Conservation (phyloP, 2,888 invertebrate genomes). For the Trichopoda pennipes region DNA sequence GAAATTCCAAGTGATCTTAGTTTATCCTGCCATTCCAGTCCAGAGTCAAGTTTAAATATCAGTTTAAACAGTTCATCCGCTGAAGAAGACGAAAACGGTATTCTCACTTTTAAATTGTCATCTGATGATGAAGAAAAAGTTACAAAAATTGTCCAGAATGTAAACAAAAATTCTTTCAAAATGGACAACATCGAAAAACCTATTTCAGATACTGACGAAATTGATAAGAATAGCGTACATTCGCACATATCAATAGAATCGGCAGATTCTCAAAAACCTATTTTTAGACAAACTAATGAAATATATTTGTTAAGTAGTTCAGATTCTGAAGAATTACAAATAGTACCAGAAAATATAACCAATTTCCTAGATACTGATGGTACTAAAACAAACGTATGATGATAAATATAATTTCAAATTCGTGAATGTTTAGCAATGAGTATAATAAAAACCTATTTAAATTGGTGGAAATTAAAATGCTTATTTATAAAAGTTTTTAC, state of each 20-base stretch:
- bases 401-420: too few species aligned
- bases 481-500: too few species aligned
- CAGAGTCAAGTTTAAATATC: slow-evolving; percentile 49
- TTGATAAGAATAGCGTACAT: slow-evolving; percentile 39
- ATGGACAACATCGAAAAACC: background rate
- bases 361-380: background rate
- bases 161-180: background rate
- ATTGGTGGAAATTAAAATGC: background rate
- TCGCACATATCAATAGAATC: slow-evolving; percentile 59
- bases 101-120: slow-evolving; percentile 73
- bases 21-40: slow-evolving; percentile 58
- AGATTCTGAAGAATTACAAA: slow-evolving; percentile 47
- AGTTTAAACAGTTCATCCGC: slow-evolving; percentile 56
- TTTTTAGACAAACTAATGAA: background rate
- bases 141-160: background rate
- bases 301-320: slow-evolving; percentile 48
- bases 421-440: too few species aligned
- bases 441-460: background rate
- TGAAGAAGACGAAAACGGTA: slow-evolving; percentile 66
- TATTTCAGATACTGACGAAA: background rate
- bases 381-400: background rate
- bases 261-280: slow-evolving; percentile 15
- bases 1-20: slow-evolving; percentile 53
- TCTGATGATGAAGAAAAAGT: slow-evolving; percentile 64
- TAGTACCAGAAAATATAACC: background rate